These are phyloP conservation scores for Netelia inedita DNA, from an alignment of 2,888 invertebrate species.

Conservation along the genomic window DNA sequence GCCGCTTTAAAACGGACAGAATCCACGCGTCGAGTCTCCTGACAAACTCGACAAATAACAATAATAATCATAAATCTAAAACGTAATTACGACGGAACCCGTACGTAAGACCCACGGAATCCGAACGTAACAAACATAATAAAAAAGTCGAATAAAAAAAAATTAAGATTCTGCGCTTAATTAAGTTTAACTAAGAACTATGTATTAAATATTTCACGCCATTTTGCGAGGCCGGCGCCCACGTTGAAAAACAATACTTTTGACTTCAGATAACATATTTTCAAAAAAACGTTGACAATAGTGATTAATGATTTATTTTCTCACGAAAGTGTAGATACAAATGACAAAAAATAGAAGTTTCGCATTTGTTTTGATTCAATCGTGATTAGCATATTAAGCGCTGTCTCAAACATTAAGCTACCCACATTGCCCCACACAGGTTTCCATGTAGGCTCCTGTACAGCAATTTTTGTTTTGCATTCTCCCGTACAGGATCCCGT, in stretches of 20 bases:
- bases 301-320: not conserved
- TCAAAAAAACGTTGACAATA: not conserved
- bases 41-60: no score
- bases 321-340: not conserved
- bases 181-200: not conserved
- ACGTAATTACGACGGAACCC: no score
- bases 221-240: not conserved
- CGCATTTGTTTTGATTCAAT: not conserved
- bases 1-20: no score
- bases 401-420: not conserved
- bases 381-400: not conserved
- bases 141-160: not conserved
- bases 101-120: no score
- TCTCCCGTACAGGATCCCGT: not conserved
- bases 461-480: not conserved
- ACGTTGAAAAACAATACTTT: not conserved
- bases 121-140: no score
- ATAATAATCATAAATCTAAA: no score
- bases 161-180: not conserved
- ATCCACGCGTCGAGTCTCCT: no score
- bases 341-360: not conserved
- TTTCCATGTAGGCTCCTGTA: not conserved
- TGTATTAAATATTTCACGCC: not conserved
- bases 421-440: slow-evolving; percentile 4
- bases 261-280: not conserved